Base-by-base conservation (phyloP, 2,113 vertebrate species). In the Trogon melanurus region DNA sequence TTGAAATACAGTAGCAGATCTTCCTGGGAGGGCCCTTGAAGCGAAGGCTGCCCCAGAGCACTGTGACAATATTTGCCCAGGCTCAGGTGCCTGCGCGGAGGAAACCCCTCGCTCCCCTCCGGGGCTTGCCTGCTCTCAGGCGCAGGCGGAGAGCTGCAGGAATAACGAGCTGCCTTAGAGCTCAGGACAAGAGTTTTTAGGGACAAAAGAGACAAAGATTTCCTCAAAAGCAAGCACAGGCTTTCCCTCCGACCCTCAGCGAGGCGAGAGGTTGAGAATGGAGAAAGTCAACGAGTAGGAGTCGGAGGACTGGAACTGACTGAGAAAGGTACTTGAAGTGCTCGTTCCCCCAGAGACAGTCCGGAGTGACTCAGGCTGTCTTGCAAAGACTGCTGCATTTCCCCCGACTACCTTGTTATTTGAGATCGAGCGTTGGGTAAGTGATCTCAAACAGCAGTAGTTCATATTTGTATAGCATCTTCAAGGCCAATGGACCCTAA, bases 191-290 rank as follows among this genome's bases (percentile, higher is more conserved):
- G 74, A 80, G 56, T 2, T 65, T 57, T 20, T 1, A 56, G 60
- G 58, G 61, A 83, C 54, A 88, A 85, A 50, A 88, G 62, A 85
- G 44, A 78, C 2, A 14, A 64, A 56, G 74, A 41, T 66, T 73
- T 83, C 71, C 82, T 94, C 85, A 90, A 88, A 94, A 93, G 92
- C 47, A 74, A 76, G 75, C 67, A 45, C 44, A 69, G 62, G 64
- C n/a, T 65, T 58, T 90, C 50, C 51, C 44, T 88, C 82, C 5
- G 1, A 62, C 50, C 71, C 67, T 54, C 79, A 73, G 88, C 0
- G 0, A 62, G 64, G 38, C 27, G 73, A 32, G 56, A 92, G 51
- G 81, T 79, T 18, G 25, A 62, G 17, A 65, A 83, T 2, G 30
- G 51, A 85, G 81, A 50, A 75, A 83, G 95, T 88, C 91, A 83